These are phyloP conservation scores for Anguilla japonica DNA, from an alignment of 2,113 vertebrate genomes.

Conservation along the genomic window DNA sequence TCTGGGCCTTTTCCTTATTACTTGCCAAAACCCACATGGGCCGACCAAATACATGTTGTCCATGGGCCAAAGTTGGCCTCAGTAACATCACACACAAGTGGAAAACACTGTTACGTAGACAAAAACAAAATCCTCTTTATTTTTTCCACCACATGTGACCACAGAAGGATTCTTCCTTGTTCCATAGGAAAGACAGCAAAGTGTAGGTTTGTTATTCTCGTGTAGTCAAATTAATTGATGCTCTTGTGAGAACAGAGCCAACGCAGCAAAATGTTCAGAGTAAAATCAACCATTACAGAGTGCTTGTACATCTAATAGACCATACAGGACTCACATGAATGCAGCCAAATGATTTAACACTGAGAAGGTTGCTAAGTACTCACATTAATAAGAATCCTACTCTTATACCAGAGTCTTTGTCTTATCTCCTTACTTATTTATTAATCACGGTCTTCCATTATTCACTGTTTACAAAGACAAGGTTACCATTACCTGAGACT, in stretches of 20 bases:
- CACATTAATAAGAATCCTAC: too few relatives aligned
- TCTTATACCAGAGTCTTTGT: neutral
- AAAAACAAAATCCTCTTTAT: neutral
- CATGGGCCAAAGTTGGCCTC: neutral
- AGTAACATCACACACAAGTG: neutral
- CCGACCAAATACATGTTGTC: neutral
- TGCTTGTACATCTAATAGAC: too few relatives aligned
- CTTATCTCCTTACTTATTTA: neutral
- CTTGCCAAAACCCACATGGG: neutral
- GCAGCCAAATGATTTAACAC: too few relatives aligned
- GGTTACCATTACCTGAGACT: neutral
- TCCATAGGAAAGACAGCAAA: neutral
- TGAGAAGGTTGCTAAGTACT: too few relatives aligned
- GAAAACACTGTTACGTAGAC: neutral
- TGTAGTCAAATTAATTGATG: slow-evolving; percentile 4
- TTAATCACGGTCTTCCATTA: neutral
- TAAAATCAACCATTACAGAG: too few relatives aligned
- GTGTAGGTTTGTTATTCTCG: neutral
- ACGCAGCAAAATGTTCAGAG: too few relatives aligned
- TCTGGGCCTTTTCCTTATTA: neutral
- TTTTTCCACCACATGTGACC: slow-evolving; percentile 2
- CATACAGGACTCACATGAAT: too few relatives aligned
- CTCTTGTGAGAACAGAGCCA: neutral
- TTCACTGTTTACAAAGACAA: neutral
- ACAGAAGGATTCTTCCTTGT: neutral